Evolutionary conservation across 2,113 vertebrate genomes (phyloP).

Genomic region (Tichodroma muraria): DNA sequence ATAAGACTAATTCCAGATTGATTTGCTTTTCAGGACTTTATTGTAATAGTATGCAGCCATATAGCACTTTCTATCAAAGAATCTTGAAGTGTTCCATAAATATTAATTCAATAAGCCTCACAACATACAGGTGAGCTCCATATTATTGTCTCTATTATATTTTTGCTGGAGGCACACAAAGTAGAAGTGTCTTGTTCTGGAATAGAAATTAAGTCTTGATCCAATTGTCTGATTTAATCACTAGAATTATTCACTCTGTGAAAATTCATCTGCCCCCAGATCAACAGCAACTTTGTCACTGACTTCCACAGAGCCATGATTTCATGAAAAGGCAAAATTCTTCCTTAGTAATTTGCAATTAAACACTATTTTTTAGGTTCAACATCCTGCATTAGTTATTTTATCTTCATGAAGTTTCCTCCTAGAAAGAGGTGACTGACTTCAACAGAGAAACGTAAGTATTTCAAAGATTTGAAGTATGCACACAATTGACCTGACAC

Average conservation of each 20-base stretch:
- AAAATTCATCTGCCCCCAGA: not conserved
- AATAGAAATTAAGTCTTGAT: slow-evolving; percentile 14
- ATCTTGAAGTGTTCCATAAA: slow-evolving; percentile 26
- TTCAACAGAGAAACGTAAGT: not conserved
- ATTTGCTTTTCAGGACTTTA: slow-evolving; percentile 17
- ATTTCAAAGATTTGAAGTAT: not conserved
- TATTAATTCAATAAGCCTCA: slow-evolving; percentile 33
- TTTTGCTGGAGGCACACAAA: slow-evolving; percentile 20
- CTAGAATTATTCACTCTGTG: not conserved
- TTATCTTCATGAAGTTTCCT: not conserved
- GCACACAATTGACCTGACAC: not conserved
- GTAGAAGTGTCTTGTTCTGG: not conserved
- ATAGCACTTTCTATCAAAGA: slow-evolving; percentile 13
- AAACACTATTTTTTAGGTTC: not conserved
- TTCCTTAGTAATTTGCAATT: not conserved
- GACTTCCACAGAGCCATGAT: not conserved
- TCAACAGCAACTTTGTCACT: not conserved
- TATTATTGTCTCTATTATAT: slow-evolving; percentile 2
- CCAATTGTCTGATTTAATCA: not conserved
- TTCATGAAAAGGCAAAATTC: not conserved
- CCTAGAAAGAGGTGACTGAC: not conserved
- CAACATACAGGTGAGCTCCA: not conserved
- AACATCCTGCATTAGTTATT: not conserved
- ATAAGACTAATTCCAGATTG: not conserved
- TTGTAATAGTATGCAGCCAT: not conserved